Evolutionary conservation across 2,113 vertebrate genomes (phyloP).

Genomic region (Marmota monax): DNA sequence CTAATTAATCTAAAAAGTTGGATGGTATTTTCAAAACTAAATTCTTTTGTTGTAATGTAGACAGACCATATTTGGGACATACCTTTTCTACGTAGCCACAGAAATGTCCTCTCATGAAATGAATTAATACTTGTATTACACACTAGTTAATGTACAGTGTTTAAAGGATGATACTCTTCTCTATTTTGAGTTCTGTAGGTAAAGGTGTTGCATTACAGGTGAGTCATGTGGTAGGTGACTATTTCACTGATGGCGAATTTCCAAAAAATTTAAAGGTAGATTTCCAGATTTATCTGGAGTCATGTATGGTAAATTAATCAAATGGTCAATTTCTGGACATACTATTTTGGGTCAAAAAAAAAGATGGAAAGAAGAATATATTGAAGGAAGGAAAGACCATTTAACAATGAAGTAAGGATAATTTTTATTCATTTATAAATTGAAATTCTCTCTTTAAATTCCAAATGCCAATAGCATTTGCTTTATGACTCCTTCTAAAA

Average conservation of each 20-base stretch:
- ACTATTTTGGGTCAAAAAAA: slow-evolving; percentile 18
- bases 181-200: background rate
- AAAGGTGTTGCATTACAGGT: background rate
- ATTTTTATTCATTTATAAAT: background rate
- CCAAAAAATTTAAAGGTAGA: background rate
- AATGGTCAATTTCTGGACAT: background rate
- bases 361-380: background rate
- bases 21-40: slow-evolving; percentile 20
- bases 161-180: background rate
- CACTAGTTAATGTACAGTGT: background rate
- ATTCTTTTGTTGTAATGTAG: slow-evolving; percentile 32
- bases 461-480: background rate
- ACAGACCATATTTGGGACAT: background rate
- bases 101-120: background rate
- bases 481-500: background rate
- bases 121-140: background rate
- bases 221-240: background rate
- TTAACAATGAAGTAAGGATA: background rate
- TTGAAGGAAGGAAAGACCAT: background rate
- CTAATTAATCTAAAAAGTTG: background rate
- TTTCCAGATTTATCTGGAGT: background rate
- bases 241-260: background rate
- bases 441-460: slow-evolving; percentile 45
- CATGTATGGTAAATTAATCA: background rate
- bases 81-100: background rate